Conservation (phyloP, 1,140 invertebrate genomes). For the Atta cephalotes region DNA sequence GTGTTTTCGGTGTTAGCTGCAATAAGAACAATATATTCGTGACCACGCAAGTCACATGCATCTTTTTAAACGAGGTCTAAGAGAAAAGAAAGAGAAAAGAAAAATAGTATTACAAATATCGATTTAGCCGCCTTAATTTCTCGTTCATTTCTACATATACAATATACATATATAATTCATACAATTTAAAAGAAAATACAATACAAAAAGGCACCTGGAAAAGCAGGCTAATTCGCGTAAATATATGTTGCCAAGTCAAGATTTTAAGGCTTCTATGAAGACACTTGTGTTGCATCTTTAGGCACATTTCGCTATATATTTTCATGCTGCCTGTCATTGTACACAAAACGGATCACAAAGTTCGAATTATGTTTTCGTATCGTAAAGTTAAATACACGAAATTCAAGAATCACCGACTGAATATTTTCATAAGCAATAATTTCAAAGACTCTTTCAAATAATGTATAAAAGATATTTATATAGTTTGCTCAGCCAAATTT, state of each 20-base stretch:
- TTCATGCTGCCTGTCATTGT: slow-evolving; percentile 77
- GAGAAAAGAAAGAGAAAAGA: slow-evolving; percentile 60
- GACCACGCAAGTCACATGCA: slow-evolving; percentile 14
- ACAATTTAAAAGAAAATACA: slow-evolving; percentile 71
- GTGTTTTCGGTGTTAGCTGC: slow-evolving; percentile 67
- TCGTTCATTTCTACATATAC: slow-evolving; percentile 52
- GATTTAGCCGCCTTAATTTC: slow-evolving; percentile 64
- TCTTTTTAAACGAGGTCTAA: slow-evolving; percentile 29
- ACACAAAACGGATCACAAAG: slow-evolving; percentile 42
- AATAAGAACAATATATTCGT: slow-evolving; percentile 64
- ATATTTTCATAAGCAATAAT: slow-evolving; percentile 2
- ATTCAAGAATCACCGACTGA: slow-evolving; percentile 1
- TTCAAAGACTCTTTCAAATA: background rate
- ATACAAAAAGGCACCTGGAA: slow-evolving; percentile 78
- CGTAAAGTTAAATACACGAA: slow-evolving; percentile 36
- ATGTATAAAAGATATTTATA: slow-evolving; percentile 10
- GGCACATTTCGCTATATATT: slow-evolving; percentile 70
- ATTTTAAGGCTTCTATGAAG: slow-evolving; percentile 58
- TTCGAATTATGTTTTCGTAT: background rate
- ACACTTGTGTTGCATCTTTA: slow-evolving; percentile 68
- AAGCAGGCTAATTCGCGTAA: slow-evolving; percentile 67
- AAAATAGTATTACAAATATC: slow-evolving; percentile 77
- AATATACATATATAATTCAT: slow-evolving; percentile 48
- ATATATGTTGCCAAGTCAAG: slow-evolving; percentile 1
- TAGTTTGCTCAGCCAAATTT: background rate